Percentiles rank a stretch among this genome's conserved stretches.
These are phyloP conservation scores for Danio aesculapii DNA, from an alignment of 2,797 vertebrate genomes.

Conservation along the genomic window DNA sequence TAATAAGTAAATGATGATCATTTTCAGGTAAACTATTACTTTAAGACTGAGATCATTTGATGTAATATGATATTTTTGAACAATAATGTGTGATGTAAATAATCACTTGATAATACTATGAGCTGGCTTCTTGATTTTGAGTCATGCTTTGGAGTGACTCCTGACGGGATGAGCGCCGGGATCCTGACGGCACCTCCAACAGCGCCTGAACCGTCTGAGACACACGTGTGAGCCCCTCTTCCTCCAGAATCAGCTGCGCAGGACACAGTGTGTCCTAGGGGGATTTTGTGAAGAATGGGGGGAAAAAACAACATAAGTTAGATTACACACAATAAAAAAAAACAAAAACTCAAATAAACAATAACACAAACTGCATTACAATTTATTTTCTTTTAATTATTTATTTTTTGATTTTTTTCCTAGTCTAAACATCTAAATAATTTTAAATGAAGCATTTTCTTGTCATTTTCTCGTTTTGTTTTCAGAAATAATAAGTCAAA, in stretches of 20 bases:
- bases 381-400: too few species aligned
- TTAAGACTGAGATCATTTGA: neutral
- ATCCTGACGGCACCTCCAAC: conserved; percentile 68
- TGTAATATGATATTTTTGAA: neutral
- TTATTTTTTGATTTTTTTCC: too few species aligned
- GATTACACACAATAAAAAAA: neutral
- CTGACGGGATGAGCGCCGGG: conserved; percentile 61
- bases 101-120: conserved; percentile 5
- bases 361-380: neutral
- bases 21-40: too few species aligned
- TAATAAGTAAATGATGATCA: too few species aligned
- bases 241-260: conserved; percentile 83
- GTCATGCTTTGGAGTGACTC: conserved; percentile 57
- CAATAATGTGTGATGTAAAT: neutral
- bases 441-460: too few species aligned
- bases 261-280: conserved; percentile 83
- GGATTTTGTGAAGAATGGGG: conserved; percentile 40
- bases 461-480: too few species aligned
- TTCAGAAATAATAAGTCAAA: too few species aligned
- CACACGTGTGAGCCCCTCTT: conserved; percentile 81
- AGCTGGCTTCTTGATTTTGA: conserved; percentile 45
- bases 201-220: conserved; percentile 78
- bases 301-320: neutral
- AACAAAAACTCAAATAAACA: neutral
- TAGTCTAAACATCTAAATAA: too few species aligned